Base-by-base conservation (phyloP, 23 tunicate species). In the Trididemnum clinides region DNA sequence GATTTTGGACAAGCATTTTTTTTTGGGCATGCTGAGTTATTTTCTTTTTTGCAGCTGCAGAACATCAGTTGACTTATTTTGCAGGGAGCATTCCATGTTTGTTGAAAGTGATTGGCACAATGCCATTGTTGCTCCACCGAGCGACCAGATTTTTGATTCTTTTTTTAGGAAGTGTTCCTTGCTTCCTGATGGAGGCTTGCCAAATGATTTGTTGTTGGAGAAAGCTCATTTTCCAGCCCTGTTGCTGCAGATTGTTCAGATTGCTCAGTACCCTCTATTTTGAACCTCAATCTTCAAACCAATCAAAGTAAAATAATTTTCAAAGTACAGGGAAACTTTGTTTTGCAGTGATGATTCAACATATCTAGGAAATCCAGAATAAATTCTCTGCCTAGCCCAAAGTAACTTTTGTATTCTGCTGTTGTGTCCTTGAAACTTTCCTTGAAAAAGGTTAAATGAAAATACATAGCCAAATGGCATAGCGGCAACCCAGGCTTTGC, bases 401-500 rank as follows among this genome's bases (percentile, higher is more conserved):
- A 69, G 21, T 10, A 6, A n/a, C 21, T 69, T 37, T 33, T 28
- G 36, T 69, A 69, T 21, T 69, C 37, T 10, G 38, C 21, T 28
- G 76, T 7, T 69, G 12, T 69, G n/a, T 28, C 18, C 76, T 69
- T 37, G 36, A 31, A 28, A 69, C 39, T 69, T 69, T 31, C 76
- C 35, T 31, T 28, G 76, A 33, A 28, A 69, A 5, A 69, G 21
- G 10, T 33, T 31, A 15, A 30, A 4, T 2, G 37, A 69, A 28
- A 69, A 28, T 6, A 28, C 37, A n/a, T 69, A 69, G 21, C 35
- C 38, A 15, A 69, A 33, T n/a, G 76, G 76, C 12, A n/a, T 6
- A 69, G 76, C 76, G 30, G 76, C 76, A 10, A 69, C 38, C 38
- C 76, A 69, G 37, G 76, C 76, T 69, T 69, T 69, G 21, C 30